Conservation (phyloP, 92 coral and sea anemone species). For the Heteractis magnifica region DNA sequence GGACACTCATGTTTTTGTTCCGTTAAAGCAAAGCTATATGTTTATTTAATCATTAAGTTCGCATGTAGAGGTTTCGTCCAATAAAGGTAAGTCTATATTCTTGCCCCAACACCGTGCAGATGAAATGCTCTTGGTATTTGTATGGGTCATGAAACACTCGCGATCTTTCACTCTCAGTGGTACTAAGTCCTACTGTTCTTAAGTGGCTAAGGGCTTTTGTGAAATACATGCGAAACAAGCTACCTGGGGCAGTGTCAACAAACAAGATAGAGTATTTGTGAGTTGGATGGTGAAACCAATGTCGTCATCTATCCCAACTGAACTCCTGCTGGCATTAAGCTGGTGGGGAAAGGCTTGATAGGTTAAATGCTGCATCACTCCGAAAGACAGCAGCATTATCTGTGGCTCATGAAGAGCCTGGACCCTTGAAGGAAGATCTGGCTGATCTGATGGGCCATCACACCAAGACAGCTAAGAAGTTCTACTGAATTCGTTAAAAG, state of each 20-base stretch:
- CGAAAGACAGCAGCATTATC: constrained; percentile 52
- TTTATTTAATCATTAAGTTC: too few relatives aligned
- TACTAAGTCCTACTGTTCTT: constrained; percentile 25
- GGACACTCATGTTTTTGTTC: too few relatives aligned
- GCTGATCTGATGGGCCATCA: constrained; percentile 54
- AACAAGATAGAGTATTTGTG: constrained; percentile 35
- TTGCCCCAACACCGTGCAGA: too few relatives aligned
- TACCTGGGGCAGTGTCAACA: constrained; percentile 25
- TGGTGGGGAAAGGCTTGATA: constrained; percentile 19
- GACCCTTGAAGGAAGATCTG: constrained; percentile 37
- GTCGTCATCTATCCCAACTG: constrained; percentile 45
- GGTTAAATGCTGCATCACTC: constrained; percentile 35
- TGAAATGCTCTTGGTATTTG: too few relatives aligned
- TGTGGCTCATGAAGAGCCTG: constrained; percentile 41
- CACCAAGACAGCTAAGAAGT: constrained; percentile 46
- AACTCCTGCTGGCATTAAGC: constrained; percentile 59
- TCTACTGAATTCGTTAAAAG: constrained; percentile 36
- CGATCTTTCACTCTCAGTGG: background rate
- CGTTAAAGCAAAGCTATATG: too few relatives aligned
- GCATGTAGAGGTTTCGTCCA: too few relatives aligned
- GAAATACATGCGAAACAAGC: constrained; percentile 17
- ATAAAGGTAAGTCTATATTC: too few relatives aligned
- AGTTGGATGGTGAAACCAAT: constrained; percentile 36
- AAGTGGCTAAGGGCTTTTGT: constrained; percentile 31
- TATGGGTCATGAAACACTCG: too few relatives aligned